Base-by-base conservation (phyloP, 2,113 vertebrate genomes). In the Zapornia atra region DNA sequence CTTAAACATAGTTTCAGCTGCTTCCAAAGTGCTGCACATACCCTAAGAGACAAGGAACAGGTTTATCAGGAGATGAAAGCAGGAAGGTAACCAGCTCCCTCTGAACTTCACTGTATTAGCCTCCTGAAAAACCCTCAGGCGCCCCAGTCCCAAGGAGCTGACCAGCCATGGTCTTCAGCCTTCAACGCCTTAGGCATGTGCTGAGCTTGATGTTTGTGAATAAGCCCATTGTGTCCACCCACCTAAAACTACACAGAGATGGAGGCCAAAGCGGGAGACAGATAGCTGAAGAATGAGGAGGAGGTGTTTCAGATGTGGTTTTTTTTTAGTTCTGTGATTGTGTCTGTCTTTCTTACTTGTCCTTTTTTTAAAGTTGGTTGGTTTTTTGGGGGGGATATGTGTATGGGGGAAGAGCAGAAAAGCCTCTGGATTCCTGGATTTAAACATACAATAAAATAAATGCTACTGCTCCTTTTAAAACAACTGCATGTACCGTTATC, bases 281-380 rank as follows among this genome's bases (percentile, higher is more conserved):
- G 89, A 95, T 95, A 96, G 88, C 83, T 86, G 72, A 87, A 94
- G 92, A 96, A 96, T 76, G 94, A 97, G 91, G 92, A 96, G 92
- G 90, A 94, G 88, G 88, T 96, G 81, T 96, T 96, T 92, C 94
- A 93, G 57, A 96, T 69, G 65, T 71, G 28, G 28, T 4, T 9
- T 60, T 90, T 86, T 78, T 75, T 92, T 68, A 59, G 53, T 86
- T 86, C 56, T 51, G 33, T 83, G 75, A 68, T 95, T 94, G 53
- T 86, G 69, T 92, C 65, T 90, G 73, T 83, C 38, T 96, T 90
- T 86, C 5, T 5, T 82, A 50, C 51, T 90, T 86, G 77, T 40
- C 31, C 36, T 56, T 72, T 75, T 87, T 75, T 33, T 3, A 13
- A 69, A 51, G 26, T 28, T 40, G 48, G 44, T 46, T 48, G 46